These are phyloP conservation scores for Eudasyphora cyanicolor DNA, from an alignment of 2,888 invertebrate genomes.

Conservation along the genomic window DNA sequence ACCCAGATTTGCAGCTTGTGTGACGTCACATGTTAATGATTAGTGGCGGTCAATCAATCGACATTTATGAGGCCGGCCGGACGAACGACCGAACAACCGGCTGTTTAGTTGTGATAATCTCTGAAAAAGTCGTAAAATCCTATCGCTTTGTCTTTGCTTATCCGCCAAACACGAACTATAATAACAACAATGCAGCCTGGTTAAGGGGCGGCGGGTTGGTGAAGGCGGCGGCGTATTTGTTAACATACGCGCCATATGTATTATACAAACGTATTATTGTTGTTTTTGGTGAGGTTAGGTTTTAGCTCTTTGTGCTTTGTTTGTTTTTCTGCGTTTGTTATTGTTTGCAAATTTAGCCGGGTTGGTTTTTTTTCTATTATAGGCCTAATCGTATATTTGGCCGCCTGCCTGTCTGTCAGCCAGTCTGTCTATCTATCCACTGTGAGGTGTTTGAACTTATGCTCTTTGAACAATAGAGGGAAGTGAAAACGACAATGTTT, in stretches of 20 bases:
- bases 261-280: background rate
- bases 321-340: conserved; percentile 6
- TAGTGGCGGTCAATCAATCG: conserved; percentile 10
- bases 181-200: too few species aligned
- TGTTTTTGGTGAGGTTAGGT: background rate
- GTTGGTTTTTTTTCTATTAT: background rate
- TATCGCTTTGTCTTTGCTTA: too few species aligned
- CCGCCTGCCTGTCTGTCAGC: background rate
- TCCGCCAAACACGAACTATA: too few species aligned
- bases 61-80: background rate
- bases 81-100: background rate
- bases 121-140: background rate
- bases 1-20: background rate
- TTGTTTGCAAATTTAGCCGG: conserved; percentile 24
- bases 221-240: background rate
- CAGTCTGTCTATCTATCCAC: background rate
- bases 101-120: background rate
- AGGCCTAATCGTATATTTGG: conserved; percentile 20
- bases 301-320: background rate
- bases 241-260: background rate
- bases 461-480: background rate
- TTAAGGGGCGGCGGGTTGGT: too few species aligned
- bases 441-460: conserved; percentile 23
- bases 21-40: conserved; percentile 11
- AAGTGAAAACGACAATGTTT: background rate